Percentiles rank a stretch among this genome's conserved stretches.
These are phyloP conservation scores for Drosophila gaucha DNA, from an alignment of 2,888 invertebrate species.

Conservation along the genomic window DNA sequence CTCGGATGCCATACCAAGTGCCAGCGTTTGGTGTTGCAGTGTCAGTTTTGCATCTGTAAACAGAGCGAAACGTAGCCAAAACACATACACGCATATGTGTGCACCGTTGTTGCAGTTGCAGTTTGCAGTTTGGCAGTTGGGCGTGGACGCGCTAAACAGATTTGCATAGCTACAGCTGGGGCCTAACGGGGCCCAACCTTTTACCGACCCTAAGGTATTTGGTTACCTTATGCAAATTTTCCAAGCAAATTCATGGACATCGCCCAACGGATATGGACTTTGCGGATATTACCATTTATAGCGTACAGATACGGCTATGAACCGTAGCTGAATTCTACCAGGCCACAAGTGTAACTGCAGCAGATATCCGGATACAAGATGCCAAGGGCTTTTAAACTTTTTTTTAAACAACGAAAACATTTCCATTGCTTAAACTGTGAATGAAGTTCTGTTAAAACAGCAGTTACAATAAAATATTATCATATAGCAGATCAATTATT, in stretches of 20 bases:
- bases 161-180: constrained; percentile 37
- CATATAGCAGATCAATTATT: too few relatives aligned
- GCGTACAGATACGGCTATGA: constrained; percentile 24
- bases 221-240: constrained; percentile 64
- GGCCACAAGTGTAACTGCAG: constrained; percentile 27
- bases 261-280: constrained; percentile 57
- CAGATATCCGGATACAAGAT: neutral
- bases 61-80: constrained; percentile 58
- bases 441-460: too few relatives aligned
- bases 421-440: constrained; percentile 1
- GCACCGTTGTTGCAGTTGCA: constrained; percentile 10
- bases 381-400: neutral
- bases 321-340: constrained; percentile 14
- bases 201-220: constrained; percentile 57
- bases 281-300: constrained; percentile 44
- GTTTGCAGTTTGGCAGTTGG: constrained; percentile 30
- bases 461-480: too few relatives aligned
- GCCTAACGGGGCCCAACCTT: constrained; percentile 56
- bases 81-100: constrained; percentile 19
- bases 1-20: constrained; percentile 39
- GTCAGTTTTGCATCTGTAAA: constrained; percentile 72
- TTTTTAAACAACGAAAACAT: too few relatives aligned
- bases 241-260: constrained; percentile 53
- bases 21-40: constrained; percentile 58
- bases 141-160: constrained; percentile 28